Conservation (phyloP, 2,888 invertebrate species). For the Eupithecia centaureata region DNA sequence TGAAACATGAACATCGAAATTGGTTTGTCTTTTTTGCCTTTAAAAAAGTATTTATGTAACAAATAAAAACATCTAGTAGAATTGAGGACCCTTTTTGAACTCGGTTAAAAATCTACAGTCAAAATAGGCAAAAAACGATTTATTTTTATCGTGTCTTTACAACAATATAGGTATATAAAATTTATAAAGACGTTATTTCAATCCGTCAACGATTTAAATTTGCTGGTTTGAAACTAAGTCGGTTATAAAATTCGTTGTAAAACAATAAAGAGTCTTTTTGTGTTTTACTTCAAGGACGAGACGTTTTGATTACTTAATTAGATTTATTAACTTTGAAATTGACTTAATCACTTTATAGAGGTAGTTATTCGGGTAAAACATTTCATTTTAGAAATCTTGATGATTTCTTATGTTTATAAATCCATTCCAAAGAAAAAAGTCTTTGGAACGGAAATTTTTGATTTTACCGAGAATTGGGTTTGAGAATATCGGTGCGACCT, state of each 20-base stretch:
- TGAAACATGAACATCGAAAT: too few relatives aligned
- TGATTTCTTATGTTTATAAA: not conserved
- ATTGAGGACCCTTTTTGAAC: too few relatives aligned
- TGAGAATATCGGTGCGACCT: too few relatives aligned
- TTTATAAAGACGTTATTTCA: conserved; percentile 35
- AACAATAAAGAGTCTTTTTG: conserved; percentile 28
- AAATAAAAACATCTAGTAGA: too few relatives aligned
- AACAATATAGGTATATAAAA: conserved; percentile 6
- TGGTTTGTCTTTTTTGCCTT: too few relatives aligned
- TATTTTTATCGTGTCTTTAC: not conserved
- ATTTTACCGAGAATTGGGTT: too few relatives aligned
- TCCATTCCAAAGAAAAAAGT: too few relatives aligned
- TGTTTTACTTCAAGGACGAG: conserved; percentile 6
- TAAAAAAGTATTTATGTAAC: too few relatives aligned
- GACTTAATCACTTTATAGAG: not conserved
- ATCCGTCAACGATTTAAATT: conserved; percentile 31
- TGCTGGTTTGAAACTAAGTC: conserved; percentile 11
- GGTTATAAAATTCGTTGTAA: conserved; percentile 34
- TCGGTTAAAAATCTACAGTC: too few relatives aligned
- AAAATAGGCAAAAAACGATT: not conserved
- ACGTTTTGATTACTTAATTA: conserved; percentile 1
- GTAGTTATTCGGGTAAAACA: not conserved
- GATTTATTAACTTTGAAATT: not conserved
- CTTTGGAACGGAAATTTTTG: too few relatives aligned
- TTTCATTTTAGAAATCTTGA: not conserved